Conservation (phyloP, 2,797 vertebrate genomes). For the Spatula versicolor region DNA sequence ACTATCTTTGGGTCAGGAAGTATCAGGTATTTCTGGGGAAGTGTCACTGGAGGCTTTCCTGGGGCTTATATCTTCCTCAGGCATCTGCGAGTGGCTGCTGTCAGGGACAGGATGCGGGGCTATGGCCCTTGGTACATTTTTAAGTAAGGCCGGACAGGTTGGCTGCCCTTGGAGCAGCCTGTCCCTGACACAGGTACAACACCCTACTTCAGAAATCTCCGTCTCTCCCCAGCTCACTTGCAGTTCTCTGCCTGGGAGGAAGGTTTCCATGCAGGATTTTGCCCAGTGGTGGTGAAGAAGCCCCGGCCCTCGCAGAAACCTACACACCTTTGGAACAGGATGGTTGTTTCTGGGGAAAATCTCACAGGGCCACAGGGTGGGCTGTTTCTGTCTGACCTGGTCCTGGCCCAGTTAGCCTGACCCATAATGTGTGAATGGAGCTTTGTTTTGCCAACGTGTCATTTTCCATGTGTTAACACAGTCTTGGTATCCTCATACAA, state of each 20-base stretch:
- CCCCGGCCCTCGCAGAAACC: background rate
- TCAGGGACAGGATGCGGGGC: slow-evolving; percentile 18
- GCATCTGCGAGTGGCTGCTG: background rate
- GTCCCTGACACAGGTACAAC: background rate
- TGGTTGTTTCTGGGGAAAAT: background rate
- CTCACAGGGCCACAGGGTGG: background rate
- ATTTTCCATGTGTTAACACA: background rate
- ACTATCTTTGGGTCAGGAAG: slow-evolving; percentile 30
- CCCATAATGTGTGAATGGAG: background rate
- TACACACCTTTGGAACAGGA: background rate
- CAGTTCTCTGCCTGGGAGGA: background rate
- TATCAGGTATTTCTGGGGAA: slow-evolving; percentile 47
- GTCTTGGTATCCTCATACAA: background rate
- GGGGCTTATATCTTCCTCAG: slow-evolving; percentile 3
- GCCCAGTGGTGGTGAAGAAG: background rate
- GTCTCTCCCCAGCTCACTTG: background rate
- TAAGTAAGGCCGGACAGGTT: background rate
- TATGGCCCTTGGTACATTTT: background rate
- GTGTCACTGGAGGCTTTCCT: slow-evolving; percentile 47
- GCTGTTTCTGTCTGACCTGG: background rate
- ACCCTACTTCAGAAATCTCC: background rate
- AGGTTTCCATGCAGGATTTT: background rate
- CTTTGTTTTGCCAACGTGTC: background rate
- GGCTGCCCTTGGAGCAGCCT: background rate
- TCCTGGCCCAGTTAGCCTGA: background rate